phyloP scores from a whole-genome alignment of 2,888 invertebrate genomes.

The Lissonota sp. region DNA sequence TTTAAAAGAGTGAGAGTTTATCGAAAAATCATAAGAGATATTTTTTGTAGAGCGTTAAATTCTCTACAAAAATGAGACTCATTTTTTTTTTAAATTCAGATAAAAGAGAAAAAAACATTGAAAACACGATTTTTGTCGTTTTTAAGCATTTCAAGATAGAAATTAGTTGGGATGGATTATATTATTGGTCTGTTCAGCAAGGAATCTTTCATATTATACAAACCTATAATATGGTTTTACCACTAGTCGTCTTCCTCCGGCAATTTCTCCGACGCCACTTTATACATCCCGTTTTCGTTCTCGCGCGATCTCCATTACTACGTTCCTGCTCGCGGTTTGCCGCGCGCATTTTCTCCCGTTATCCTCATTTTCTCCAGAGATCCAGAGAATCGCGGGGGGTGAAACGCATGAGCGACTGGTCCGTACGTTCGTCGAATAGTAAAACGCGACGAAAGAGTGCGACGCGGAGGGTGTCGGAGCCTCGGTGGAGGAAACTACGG shows the following conservation, averaged over 20 bases:
- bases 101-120: no score
- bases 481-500: constrained; percentile 19
- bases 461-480: constrained; percentile 4
- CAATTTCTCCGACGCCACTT: constrained; percentile 9
- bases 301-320: constrained; percentile 43
- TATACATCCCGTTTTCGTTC: constrained; percentile 41
- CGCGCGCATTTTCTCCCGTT: constrained; percentile 40
- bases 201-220: no score
- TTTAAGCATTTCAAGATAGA: no score
- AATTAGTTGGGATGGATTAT: no score
- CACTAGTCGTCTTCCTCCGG: neutral
- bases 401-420: constrained; percentile 56
- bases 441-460: constrained; percentile 57
- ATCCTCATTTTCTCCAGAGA: constrained; percentile 29
- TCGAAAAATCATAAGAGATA: no score
- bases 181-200: no score
- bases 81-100: no score
- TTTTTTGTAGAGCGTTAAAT: no score
- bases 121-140: no score
- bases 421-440: constrained; percentile 66
- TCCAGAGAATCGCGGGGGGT: constrained; percentile 35
- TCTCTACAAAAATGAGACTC: no score
- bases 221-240: neutral
- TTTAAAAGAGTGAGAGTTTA: no score
- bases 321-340: constrained; percentile 19